Conservation (phyloP, 2,113 vertebrate genomes). For the Petaurus breviceps region DNA sequence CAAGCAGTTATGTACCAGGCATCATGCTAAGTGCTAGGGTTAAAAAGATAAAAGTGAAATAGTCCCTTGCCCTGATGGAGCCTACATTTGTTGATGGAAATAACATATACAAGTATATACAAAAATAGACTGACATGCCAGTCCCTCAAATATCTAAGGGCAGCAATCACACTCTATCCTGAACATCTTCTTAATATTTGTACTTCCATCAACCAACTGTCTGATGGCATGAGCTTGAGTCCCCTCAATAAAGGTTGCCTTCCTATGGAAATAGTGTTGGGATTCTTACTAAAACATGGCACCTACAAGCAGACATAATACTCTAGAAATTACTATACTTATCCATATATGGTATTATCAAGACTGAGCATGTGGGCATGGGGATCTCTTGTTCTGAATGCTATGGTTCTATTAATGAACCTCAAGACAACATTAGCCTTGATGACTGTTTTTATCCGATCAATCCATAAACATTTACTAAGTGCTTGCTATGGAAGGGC, state of each 20-base stretch:
- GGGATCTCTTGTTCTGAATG: too few relatives aligned
- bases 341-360: neutral
- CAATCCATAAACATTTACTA: neutral
- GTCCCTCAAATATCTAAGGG: too few relatives aligned
- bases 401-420: too few relatives aligned
- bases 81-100: neutral
- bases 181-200: neutral
- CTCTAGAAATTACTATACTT: neutral
- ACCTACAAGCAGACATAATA: neutral
- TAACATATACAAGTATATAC: neutral
- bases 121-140: neutral
- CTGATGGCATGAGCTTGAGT: neutral
- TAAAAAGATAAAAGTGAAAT: neutral
- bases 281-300: neutral
- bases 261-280: neutral
- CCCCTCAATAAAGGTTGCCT: neutral
- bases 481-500: neutral
- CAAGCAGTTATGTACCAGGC: neutral
- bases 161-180: neutral
- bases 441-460: neutral
- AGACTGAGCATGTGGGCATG: neutral
- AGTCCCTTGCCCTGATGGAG: neutral
- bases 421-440: neutral
- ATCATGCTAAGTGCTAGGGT: neutral
- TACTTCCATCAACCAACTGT: too few relatives aligned